Percentiles rank a stretch among this genome's conserved stretches.
Conservation (phyloP, 2,888 invertebrate genomes). For the Drosophila yooni region DNA sequence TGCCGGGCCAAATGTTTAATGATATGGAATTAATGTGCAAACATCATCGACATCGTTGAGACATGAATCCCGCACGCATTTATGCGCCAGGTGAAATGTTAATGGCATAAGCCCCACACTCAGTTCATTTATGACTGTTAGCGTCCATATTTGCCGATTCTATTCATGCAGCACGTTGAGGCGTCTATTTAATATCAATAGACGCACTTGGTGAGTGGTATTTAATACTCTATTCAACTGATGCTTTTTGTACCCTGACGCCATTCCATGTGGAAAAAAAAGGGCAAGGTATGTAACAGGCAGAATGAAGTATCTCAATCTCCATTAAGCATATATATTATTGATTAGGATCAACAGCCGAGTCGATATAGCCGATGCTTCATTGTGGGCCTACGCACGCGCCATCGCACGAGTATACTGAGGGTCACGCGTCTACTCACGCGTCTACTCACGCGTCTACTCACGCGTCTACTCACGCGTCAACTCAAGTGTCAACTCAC, state of each 20-base stretch:
- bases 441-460: no score
- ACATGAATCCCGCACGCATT: constrained; percentile 7
- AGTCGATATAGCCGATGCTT: no score
- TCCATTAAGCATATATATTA: not conserved
- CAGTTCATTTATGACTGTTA: constrained; percentile 34
- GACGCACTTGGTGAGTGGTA: not conserved
- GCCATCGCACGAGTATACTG: no score
- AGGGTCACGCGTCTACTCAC: no score
- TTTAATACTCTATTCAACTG: not conserved
- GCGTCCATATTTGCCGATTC: constrained; percentile 19
- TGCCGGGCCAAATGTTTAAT: constrained; percentile 62
- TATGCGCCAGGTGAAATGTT: constrained; percentile 58
- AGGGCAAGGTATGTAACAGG: not conserved
- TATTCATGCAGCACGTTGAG: constrained; percentile 1
- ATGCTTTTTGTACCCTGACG: not conserved
- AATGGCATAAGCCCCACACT: constrained; percentile 58
- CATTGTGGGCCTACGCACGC: no score
- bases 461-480: no score
- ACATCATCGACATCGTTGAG: constrained; percentile 49
- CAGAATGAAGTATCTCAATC: not conserved
- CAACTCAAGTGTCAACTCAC: no score
- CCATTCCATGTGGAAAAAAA: not conserved
- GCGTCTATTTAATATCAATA: not conserved
- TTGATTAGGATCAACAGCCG: not conserved
- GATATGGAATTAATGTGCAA: constrained; percentile 74